These are phyloP conservation scores for Syrmaticus mikado DNA, from an alignment of 2,113 vertebrate species.

Conservation along the genomic window DNA sequence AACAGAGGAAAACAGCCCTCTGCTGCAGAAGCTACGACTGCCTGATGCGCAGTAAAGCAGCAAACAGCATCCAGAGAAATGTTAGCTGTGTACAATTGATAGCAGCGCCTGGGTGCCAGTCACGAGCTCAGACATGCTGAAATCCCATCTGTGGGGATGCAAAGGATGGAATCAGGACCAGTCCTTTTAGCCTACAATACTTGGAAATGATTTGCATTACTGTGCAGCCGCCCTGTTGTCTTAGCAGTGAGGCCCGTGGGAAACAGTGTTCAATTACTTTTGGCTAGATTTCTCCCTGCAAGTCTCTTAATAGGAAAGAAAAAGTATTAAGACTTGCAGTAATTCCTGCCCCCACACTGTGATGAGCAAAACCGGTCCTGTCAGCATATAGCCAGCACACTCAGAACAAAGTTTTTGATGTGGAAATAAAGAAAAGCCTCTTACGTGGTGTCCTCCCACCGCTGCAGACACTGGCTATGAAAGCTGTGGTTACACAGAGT, in stretches of 20 bases:
- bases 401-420: background rate
- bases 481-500: conserved; percentile 99
- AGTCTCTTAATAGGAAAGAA: background rate
- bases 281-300: background rate
- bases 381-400: background rate
- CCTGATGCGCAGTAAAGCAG: background rate
- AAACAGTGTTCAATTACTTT: background rate
- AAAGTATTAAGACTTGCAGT: background rate
- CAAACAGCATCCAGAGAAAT: background rate
- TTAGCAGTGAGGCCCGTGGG: background rate
- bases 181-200: background rate
- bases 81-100: background rate
- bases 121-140: background rate
- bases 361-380: background rate
- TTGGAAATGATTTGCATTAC: background rate
- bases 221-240: background rate
- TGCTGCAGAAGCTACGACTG: background rate
- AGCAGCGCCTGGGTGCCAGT: background rate
- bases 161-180: background rate
- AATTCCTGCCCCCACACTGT: background rate
- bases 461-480: conserved; percentile 97
- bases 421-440: conserved; percentile 37
- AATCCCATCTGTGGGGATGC: background rate
- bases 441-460: conserved; percentile 98
- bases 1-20: background rate